Evolutionary conservation across 2,888 invertebrate genomes (phyloP).

Genomic region (Copidosoma aretas): DNA sequence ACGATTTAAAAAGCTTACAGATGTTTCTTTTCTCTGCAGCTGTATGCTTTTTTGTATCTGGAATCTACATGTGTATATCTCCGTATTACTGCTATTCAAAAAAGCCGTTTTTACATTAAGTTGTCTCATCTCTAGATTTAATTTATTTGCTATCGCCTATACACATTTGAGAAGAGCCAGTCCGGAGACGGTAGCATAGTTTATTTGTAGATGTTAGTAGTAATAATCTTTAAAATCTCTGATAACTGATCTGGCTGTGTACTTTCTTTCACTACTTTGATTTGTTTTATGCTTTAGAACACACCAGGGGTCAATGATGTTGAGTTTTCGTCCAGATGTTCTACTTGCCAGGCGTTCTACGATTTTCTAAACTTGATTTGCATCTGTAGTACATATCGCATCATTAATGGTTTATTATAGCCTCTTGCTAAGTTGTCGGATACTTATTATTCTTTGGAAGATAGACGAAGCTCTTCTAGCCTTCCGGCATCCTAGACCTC

Average conservation of each 20-base stretch:
- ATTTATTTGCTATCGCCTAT: not conserved
- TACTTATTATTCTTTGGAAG: slow-evolving; percentile 29
- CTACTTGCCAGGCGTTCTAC: slow-evolving; percentile 19
- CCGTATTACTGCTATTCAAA: slow-evolving; percentile 38
- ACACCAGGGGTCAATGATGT: slow-evolving; percentile 33
- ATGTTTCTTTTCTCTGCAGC: slow-evolving; percentile 23
- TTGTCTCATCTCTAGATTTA: slow-evolving; percentile 23
- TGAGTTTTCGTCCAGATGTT: slow-evolving; percentile 23
- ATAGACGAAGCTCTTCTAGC: too few relatives aligned
- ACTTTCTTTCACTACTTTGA: not conserved
- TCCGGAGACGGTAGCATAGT: not conserved
- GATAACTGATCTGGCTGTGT: not conserved
- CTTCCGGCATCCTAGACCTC: too few relatives aligned
- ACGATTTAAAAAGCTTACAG: slow-evolving; percentile 33
- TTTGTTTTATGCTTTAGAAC: not conserved
- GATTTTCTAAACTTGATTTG: slow-evolving; percentile 38
- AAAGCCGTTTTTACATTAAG: slow-evolving; percentile 44
- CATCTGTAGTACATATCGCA: not conserved
- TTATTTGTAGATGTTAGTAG: not conserved
- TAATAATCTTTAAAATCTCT: not conserved
- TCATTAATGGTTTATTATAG: slow-evolving; percentile 15
- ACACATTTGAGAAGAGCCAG: not conserved
- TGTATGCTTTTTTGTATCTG: slow-evolving; percentile 23
- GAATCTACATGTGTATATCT: slow-evolving; percentile 35
- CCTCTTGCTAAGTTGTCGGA: slow-evolving; percentile 33